A percentile compares a stretch with the other conserved stretches of the same genome.
These are phyloP conservation scores for Cottoperca gobio DNA, from an alignment of 2,797 vertebrate species.

Conservation along the genomic window DNA sequence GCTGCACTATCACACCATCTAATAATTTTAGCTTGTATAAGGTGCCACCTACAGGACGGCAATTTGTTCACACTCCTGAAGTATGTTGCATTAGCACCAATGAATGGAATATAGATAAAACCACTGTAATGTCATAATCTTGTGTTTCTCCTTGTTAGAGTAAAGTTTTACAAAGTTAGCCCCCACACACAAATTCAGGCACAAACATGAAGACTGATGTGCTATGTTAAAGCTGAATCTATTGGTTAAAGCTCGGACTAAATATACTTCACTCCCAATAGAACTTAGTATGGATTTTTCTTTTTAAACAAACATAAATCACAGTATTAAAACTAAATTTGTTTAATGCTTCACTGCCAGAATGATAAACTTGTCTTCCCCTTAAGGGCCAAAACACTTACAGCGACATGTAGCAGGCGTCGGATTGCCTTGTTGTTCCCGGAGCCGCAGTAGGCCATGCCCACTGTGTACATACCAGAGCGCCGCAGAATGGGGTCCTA, in stretches of 20 bases:
- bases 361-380: constrained; percentile 36
- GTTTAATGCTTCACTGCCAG: constrained; percentile 12
- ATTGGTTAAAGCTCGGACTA: neutral
- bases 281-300: neutral
- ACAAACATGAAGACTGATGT: neutral
- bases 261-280: neutral
- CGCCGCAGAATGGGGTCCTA: constrained; percentile 94
- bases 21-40: constrained; percentile 16
- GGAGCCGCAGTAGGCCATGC: constrained; percentile 99
- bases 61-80: constrained; percentile 15
- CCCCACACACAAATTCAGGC: neutral
- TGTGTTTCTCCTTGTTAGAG: neutral
- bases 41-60: constrained; percentile 76
- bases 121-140: neutral
- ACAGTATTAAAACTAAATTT: neutral
- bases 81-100: neutral
- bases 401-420: constrained; percentile 96
- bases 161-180: neutral
- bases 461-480: constrained; percentile 99
- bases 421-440: constrained; percentile 99
- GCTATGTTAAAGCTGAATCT: neutral
- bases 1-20: neutral
- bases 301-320: neutral
- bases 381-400: constrained; percentile 82
- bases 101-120: neutral